Evolutionary conservation across 64 coral and sea anemone species (phyloP).

Genomic region (Montipora cactus): DNA sequence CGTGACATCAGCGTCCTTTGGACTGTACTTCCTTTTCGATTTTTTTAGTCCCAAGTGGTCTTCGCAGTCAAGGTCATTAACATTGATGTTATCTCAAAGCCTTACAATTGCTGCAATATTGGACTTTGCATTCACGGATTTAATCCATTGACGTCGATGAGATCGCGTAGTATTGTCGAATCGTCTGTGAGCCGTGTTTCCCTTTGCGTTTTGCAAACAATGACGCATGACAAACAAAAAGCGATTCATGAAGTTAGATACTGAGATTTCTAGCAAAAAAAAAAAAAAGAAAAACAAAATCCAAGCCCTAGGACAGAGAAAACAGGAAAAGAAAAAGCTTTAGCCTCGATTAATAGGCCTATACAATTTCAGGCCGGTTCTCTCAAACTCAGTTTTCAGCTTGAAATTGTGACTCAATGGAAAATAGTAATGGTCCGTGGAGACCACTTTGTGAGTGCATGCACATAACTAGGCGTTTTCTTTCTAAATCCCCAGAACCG

Average conservation of each 20-base stretch:
- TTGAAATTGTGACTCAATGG: too few species aligned
- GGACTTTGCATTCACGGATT: conserved; percentile 24
- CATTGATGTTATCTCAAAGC: conserved; percentile 13
- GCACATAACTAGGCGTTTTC: too few species aligned
- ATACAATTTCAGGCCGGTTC: too few species aligned
- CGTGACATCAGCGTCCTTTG: conserved; percentile 3
- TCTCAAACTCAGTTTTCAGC: too few species aligned
- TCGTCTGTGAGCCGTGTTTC: neutral
- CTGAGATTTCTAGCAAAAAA: neutral
- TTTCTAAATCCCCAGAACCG: neutral
- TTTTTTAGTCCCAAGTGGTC: neutral
- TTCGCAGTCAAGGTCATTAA: conserved; percentile 33
- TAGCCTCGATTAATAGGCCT: too few species aligned
- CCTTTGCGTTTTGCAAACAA: neutral
- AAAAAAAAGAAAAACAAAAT: too few species aligned
- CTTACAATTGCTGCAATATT: conserved; percentile 37
- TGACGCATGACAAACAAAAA: neutral
- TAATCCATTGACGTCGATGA: conserved; percentile 11
- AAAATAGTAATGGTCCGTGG: too few species aligned
- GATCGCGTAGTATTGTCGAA: neutral
- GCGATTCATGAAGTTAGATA: too few species aligned
- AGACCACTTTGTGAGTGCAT: too few species aligned
- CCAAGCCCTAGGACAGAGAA: neutral
- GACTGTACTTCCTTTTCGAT: conserved; percentile 8
- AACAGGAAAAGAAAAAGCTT: neutral